Base-by-base conservation (phyloP, 2,797 vertebrate genomes). In the Anas bahamensis region DNA sequence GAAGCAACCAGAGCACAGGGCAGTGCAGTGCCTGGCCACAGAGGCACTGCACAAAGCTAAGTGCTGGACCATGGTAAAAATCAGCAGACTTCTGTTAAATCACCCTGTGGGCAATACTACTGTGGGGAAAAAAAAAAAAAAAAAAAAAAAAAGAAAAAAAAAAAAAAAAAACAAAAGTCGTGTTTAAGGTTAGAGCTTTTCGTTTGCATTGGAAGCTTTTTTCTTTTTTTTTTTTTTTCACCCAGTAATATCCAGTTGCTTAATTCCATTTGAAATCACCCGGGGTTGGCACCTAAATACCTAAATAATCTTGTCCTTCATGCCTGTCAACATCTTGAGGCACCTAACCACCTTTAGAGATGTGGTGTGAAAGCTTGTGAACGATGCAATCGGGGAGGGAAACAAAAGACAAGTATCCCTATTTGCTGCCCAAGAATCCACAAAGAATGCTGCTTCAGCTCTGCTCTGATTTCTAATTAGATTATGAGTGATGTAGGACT, bases 401-500 rank as follows among this genome's bases (percentile, higher is more conserved):
- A 93, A 96, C 95, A 95, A 97, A 97, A 97, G 95, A 88, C 95
- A 97, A 96, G 95, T 96, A 88, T 96, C 92, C 94, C 92, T 86
- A 96, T 95, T 96, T 97, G 91, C 93, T 78, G 92, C 93, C 95
- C 96, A 95, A 93, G 90, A 97, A 96, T 95, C 96, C 94, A 95
- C 95, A 97, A 96, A 96, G 81, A 87, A 96, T 88, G 91, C 85
- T 97, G 93, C 92, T 95, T 96, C 94, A 94, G 94, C 89, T 87
- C 95, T 95, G 95, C 94, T 95, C 91, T 97, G 95, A 94, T 96
- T 97, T 97, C 94, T 97, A 96, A 97, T 95, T 93, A 95, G 94
- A 97, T 95, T 89, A 88, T 73, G 88, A 96, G 96, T 90, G 92
- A 95, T 87, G 89, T 95, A 92, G 93, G 96, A 95, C 94, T 93